Percentiles rank a stretch among this genome's conserved stretches.
phyloP scores from a whole-genome alignment of 2,797 vertebrate species.

The Brotula barbata region DNA sequence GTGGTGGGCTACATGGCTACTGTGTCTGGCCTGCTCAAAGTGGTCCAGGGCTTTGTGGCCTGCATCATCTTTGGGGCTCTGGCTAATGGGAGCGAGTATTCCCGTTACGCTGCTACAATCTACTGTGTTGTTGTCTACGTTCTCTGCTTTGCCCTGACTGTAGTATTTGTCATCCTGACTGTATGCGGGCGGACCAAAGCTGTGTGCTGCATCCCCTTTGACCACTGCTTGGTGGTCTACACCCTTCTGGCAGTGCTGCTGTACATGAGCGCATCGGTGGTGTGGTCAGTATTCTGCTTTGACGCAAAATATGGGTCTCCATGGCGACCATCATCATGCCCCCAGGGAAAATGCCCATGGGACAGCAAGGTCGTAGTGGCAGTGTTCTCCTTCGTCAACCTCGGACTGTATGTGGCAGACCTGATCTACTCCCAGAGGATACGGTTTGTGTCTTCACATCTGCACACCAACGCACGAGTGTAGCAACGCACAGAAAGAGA shows the following conservation, averaged over 20 bases:
- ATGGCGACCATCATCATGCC: slow-evolving; percentile 77
- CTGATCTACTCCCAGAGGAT: slow-evolving; percentile 87
- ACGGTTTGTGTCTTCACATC: slow-evolving; percentile 73
- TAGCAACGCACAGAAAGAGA: slow-evolving; percentile 18
- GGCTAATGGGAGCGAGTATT: slow-evolving; percentile 83
- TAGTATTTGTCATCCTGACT: slow-evolving; percentile 82
- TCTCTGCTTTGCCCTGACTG: slow-evolving; percentile 82
- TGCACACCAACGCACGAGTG: slow-evolving; percentile 35
- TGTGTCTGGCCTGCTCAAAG: slow-evolving; percentile 88
- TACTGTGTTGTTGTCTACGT: slow-evolving; percentile 90
- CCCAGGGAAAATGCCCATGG: slow-evolving; percentile 87
- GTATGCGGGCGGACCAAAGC: slow-evolving; percentile 81
- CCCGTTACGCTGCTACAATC: slow-evolving; percentile 80
- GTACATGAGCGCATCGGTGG: slow-evolving; percentile 87
- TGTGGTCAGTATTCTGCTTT: slow-evolving; percentile 94
- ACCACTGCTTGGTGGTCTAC: slow-evolving; percentile 85
- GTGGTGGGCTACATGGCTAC: slow-evolving; percentile 93
- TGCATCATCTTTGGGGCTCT: slow-evolving; percentile 90
- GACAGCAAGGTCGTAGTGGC: slow-evolving; percentile 91
- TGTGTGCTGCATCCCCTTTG: slow-evolving; percentile 83
- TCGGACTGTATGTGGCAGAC: slow-evolving; percentile 84
- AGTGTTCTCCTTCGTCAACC: slow-evolving; percentile 88
- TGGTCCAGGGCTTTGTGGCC: slow-evolving; percentile 89
- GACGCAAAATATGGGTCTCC: slow-evolving; percentile 89
- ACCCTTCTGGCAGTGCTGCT: slow-evolving; percentile 86